Percentiles rank a stretch among this genome's conserved stretches.
phyloP scores from a whole-genome alignment of 2,797 vertebrate genomes.

The Liparis tanakae region DNA sequence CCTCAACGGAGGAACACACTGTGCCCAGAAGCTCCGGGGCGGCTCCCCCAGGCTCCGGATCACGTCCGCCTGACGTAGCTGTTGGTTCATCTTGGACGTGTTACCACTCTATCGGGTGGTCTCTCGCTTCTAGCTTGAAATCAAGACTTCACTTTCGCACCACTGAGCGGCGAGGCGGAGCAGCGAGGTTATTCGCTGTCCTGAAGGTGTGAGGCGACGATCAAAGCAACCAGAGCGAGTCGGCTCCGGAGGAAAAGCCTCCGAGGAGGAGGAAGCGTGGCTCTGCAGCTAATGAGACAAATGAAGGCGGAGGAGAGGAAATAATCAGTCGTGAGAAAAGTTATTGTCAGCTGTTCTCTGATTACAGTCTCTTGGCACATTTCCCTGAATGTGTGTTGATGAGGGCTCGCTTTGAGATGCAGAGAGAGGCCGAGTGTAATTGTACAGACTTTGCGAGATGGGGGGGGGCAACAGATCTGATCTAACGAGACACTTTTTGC shows the following conservation, averaged over 20 bases:
- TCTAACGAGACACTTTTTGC: slow-evolving; percentile 73
- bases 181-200: slow-evolving; percentile 33
- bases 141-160: slow-evolving; percentile 33
- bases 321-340: slow-evolving; percentile 2
- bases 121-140: slow-evolving; percentile 23
- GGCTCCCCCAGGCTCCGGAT: slow-evolving; percentile 1
- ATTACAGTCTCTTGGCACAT: slow-evolving; percentile 14
- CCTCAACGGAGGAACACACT: neutral
- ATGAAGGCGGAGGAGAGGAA: slow-evolving; percentile 40
- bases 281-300: slow-evolving; percentile 54
- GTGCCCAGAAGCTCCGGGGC: neutral
- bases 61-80: slow-evolving; percentile 13
- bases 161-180: slow-evolving; percentile 23
- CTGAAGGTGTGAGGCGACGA: slow-evolving; percentile 46
- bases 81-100: slow-evolving; percentile 10
- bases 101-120: slow-evolving; percentile 9
- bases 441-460: slow-evolving; percentile 53
- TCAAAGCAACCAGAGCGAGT: slow-evolving; percentile 39
- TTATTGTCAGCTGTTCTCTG: slow-evolving; percentile 30
- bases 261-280: slow-evolving; percentile 14
- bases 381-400: slow-evolving; percentile 45
- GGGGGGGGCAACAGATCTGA: slow-evolving; percentile 54
- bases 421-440: slow-evolving; percentile 67
- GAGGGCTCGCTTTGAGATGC: slow-evolving; percentile 64
- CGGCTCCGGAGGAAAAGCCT: slow-evolving; percentile 40